Base-by-base conservation (phyloP, 2,888 invertebrate genomes). In the Pseudeuparius sepicola region DNA sequence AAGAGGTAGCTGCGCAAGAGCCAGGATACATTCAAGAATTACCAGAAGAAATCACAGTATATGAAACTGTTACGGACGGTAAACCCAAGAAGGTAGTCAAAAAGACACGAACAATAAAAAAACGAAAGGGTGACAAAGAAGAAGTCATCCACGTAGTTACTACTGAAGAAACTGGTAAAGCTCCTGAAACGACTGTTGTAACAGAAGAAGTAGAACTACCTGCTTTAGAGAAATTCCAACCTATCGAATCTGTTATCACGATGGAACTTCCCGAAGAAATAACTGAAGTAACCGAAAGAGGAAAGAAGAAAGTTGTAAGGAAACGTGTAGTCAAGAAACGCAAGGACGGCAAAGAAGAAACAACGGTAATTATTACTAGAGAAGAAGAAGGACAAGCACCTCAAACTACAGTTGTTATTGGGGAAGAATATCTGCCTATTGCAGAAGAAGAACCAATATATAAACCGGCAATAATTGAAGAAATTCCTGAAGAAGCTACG, bases 401-500 rank as follows among this genome's bases (percentile, higher is more conserved):
- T 10, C 43, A 61, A 41, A 53, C 47, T 28, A 56, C 41, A 60
- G 43, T 57, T 38, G 36, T 40, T 5, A 47, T 51, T 14, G 45
- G 63, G 38, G 50, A 56, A 16, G n/a, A 39, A 17, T 13, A 24
- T 16, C n/a, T 38, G 14, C 24, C 31, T 2, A n/a, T n/a, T n/a
- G n/a, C n/a, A 32, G 45, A 46, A 34, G 36, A 47, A 37, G 20
- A 49, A 12, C 46, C 43, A 51, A 28, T 26, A 17, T 11, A 10
- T 14, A 14, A 34, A 0, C 34, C 41, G 20, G 17, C 36, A 12
- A 25, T 36, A 10, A 38, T 42, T 52, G 64, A 64, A 55, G 63
- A 61, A 50, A 53, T 61, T 14, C 51, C 55, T 41, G 60, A 64
- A 4, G 61, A 62, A n/a, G n/a, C n/a, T n/a, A n/a, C n/a, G n/a